These are phyloP conservation scores for Agapetus fuscipes DNA, from an alignment of 2,888 invertebrate genomes.

Conservation along the genomic window DNA sequence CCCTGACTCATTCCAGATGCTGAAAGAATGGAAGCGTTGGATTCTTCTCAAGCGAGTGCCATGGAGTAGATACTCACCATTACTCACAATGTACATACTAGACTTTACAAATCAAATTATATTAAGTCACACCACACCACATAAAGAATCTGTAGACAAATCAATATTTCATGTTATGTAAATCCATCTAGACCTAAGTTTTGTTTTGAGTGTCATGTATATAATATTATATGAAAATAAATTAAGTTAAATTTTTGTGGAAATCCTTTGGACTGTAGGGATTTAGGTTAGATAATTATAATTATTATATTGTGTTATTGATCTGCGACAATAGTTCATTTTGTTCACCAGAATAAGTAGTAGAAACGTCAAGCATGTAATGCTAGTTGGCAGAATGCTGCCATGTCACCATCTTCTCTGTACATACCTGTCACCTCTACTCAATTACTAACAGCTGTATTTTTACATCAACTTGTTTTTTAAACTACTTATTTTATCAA, in stretches of 20 bases:
- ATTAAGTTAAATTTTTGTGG: too few species aligned
- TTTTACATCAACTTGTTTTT: slow-evolving; percentile 46
- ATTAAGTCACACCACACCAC: slow-evolving; percentile 10
- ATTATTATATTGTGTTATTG: too few species aligned
- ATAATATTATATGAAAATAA: slow-evolving; percentile 15
- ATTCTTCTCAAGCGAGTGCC: slow-evolving; percentile 17
- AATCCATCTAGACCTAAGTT: slow-evolving; percentile 14
- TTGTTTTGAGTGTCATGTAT: slow-evolving; percentile 18
- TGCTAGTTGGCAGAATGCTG: too few species aligned
- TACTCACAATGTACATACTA: slow-evolving; percentile 16
- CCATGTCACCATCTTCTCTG: too few species aligned
- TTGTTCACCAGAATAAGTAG: too few species aligned
- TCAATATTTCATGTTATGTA: slow-evolving; percentile 14
- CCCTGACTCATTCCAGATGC: slow-evolving; percentile 14
- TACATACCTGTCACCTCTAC: too few species aligned
- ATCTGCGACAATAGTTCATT: too few species aligned
- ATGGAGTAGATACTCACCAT: slow-evolving; percentile 19
- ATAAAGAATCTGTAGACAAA: slow-evolving; percentile 14
- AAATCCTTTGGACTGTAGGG: too few species aligned
- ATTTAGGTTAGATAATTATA: too few species aligned
- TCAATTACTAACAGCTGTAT: slow-evolving; percentile 29
- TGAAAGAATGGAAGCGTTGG: slow-evolving; percentile 11
- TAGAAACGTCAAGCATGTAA: too few species aligned
- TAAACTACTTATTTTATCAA: slow-evolving; percentile 48
- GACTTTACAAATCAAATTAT: slow-evolving; percentile 6